phyloP scores from a whole-genome alignment of 2,797 vertebrate species.

The Tinamus major region DNA sequence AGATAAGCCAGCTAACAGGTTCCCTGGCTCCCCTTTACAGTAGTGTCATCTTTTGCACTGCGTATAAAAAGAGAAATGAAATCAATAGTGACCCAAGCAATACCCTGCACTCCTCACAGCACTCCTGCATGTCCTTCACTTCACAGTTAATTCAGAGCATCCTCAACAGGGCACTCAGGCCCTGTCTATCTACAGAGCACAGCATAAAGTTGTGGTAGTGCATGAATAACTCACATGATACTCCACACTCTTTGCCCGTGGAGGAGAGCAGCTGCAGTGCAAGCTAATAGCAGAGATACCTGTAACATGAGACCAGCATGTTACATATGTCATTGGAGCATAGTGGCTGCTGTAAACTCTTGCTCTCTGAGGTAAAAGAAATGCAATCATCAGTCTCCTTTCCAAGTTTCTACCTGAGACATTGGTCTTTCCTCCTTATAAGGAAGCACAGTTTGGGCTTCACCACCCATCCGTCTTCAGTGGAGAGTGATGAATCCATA shows the following conservation, averaged over 20 bases:
- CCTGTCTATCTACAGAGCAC: background rate
- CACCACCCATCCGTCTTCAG: background rate
- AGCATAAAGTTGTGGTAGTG: background rate
- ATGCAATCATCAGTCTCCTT: background rate
- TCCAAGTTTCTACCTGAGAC: background rate
- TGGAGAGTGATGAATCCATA: background rate
- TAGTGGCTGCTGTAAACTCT: background rate
- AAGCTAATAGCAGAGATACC: background rate
- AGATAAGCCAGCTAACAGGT: background rate
- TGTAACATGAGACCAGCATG: fast-evolving
- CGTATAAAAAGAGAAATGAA: background rate
- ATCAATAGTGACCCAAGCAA: background rate
- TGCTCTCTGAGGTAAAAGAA: background rate
- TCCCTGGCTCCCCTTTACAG: background rate
- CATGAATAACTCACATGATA: background rate
- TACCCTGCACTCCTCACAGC: background rate
- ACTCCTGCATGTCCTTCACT: background rate
- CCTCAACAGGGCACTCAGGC: background rate
- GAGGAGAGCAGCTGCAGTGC: fast-evolving
- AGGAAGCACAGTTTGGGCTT: background rate
- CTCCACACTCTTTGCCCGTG: background rate
- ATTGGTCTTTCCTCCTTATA: background rate
- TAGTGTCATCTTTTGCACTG: background rate
- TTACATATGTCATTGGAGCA: background rate
- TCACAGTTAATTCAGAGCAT: background rate